Percentiles rank a stretch among this genome's conserved stretches.
These are phyloP conservation scores for Arvicola amphibius DNA, from an alignment of 2,797 vertebrate genomes.

Conservation along the genomic window DNA sequence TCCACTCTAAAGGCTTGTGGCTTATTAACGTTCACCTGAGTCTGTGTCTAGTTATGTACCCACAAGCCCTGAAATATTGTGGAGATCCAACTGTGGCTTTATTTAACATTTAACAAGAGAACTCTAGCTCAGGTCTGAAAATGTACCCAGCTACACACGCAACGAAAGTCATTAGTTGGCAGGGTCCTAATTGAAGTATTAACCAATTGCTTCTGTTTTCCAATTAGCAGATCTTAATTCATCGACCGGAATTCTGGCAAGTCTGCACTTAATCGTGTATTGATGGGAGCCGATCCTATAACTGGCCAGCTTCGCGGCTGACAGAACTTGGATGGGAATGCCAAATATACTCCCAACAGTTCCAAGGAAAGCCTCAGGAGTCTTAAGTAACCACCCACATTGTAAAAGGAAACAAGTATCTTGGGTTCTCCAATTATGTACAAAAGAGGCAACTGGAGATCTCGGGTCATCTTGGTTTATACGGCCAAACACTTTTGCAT, in stretches of 20 bases:
- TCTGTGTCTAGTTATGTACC: not conserved
- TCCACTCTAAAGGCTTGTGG: not conserved
- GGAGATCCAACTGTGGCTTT: not conserved
- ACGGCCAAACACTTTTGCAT: not conserved
- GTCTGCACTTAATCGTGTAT: slow-evolving; percentile 55
- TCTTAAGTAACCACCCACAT: not conserved
- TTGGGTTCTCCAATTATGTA: not conserved
- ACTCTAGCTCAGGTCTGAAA: not conserved
- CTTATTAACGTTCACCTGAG: not conserved
- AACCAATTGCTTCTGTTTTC: slow-evolving; percentile 57
- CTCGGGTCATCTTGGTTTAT: not conserved
- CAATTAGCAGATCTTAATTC: slow-evolving; percentile 69
- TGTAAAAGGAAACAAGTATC: not conserved
- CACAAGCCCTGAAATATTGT: not conserved
- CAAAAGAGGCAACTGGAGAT: not conserved
- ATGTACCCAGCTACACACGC: not conserved
- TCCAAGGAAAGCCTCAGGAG: not conserved
- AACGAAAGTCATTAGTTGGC: slow-evolving; percentile 18
- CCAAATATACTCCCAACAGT: not conserved
- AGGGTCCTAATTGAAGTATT: slow-evolving; percentile 58
- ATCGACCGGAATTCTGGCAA: slow-evolving; percentile 5
- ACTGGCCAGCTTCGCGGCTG: not conserved
- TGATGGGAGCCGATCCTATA: slow-evolving; percentile 45
- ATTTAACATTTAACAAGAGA: not conserved
- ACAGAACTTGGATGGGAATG: not conserved